Evolutionary conservation across 2,113 vertebrate species (phyloP).

Genomic region (Hipposideros armiger): DNA sequence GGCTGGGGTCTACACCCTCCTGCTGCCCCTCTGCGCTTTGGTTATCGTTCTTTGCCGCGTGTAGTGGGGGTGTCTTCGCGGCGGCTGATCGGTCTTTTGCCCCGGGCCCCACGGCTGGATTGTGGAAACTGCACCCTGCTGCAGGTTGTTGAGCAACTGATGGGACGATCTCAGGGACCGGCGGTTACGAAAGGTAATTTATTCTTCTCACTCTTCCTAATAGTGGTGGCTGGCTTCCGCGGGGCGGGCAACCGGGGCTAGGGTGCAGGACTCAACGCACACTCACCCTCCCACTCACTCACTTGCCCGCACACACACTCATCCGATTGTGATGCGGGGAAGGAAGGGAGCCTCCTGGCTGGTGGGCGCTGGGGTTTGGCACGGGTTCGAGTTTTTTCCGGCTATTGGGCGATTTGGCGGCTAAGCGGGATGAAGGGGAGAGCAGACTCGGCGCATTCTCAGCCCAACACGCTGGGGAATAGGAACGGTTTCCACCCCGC

Average conservation of each 20-base stretch:
- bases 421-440: neutral
- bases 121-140: conserved; percentile 82
- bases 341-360: conserved; percentile 52
- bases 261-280: neutral
- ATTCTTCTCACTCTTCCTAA: conserved; percentile 41
- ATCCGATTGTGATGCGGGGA: conserved; percentile 56
- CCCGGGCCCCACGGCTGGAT: conserved; percentile 84
- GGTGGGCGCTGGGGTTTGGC: conserved; percentile 62
- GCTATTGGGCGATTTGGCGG: neutral
- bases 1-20: conserved; percentile 67
- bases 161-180: conserved; percentile 82
- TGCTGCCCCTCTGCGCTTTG: conserved; percentile 41
- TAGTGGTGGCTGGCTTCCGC: conserved; percentile 28
- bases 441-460: neutral
- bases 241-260: neutral
- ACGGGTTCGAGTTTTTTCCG: conserved; percentile 40
- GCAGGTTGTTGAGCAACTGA: conserved; percentile 88
- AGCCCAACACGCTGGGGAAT: neutral
- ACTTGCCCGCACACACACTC: conserved; percentile 40
- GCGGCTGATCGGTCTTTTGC: neutral
- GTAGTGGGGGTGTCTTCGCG: conserved; percentile 15
- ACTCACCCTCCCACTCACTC: neutral
- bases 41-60: neutral
- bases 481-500: neutral
- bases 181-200: conserved; percentile 86